A percentile compares a stretch with the other conserved stretches of the same genome.
phyloP scores from a whole-genome alignment of 2,888 invertebrate genomes.

The Phengaris alcon region DNA sequence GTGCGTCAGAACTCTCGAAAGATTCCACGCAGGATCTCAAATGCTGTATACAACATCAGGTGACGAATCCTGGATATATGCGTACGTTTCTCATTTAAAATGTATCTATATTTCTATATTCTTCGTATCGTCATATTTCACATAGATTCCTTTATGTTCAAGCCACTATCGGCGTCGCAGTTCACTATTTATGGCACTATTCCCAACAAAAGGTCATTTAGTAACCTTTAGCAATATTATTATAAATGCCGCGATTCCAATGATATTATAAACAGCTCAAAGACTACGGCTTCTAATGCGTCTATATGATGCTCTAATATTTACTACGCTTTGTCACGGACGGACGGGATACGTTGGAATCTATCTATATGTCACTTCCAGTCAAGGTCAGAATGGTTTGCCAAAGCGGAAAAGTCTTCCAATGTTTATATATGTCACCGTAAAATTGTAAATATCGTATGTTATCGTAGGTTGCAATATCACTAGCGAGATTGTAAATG shows the following conservation, averaged over 20 bases:
- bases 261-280: slow-evolving; percentile 15
- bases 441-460: too few species aligned
- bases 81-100: too few species aligned
- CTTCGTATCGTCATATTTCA: too few species aligned
- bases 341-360: background rate
- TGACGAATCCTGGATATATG: too few species aligned
- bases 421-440: background rate
- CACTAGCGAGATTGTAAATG: too few species aligned
- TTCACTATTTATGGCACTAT: background rate
- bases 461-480: too few species aligned
- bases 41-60: too few species aligned
- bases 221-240: background rate
- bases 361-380: background rate
- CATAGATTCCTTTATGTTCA: too few species aligned
- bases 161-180: background rate
- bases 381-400: background rate
- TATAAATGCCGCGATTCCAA: slow-evolving; percentile 11
- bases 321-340: background rate
- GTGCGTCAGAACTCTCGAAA: too few species aligned
- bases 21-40: too few species aligned
- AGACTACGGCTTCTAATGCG: slow-evolving; percentile 4
- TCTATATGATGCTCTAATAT: background rate
- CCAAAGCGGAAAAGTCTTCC: background rate
- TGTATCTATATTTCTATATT: too few species aligned
- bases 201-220: background rate